A percentile compares a stretch with the other conserved stretches of the same genome.
These are phyloP conservation scores for Excalfactoria chinensis DNA, from an alignment of 2,113 vertebrate species.

Conservation along the genomic window DNA sequence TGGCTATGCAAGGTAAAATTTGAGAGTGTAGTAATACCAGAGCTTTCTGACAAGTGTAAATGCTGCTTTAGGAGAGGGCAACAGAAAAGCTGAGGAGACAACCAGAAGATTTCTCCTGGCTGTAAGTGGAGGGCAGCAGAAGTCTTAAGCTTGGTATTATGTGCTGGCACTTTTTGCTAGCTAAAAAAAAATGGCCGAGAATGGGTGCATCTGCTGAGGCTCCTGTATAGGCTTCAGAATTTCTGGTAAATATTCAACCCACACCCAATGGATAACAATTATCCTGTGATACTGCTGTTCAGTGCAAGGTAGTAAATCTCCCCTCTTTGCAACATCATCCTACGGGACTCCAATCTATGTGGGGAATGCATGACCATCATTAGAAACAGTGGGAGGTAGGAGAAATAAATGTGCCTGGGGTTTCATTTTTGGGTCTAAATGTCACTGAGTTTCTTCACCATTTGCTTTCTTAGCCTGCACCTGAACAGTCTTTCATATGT, in stretches of 20 bases:
- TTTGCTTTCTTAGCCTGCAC: neutral
- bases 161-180: neutral
- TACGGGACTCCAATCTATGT: neutral
- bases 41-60: constrained; percentile 56
- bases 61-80: constrained; percentile 17
- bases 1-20: constrained; percentile 74
- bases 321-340: neutral
- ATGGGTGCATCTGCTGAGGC: neutral
- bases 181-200: neutral
- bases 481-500: neutral
- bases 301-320: neutral
- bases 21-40: constrained; percentile 16
- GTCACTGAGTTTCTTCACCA: neutral
- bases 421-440: neutral
- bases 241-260: constrained; percentile 26
- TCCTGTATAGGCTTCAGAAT: constrained; percentile 3
- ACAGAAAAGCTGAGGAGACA: constrained; percentile 30
- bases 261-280: neutral
- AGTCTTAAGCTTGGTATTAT: constrained; percentile 31
- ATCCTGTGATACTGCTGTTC: neutral
- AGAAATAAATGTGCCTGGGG: neutral
- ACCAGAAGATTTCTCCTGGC: neutral
- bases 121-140: neutral
- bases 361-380: neutral
- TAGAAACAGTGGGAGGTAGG: neutral